These are phyloP conservation scores for Temnothorax rugatulus DNA, from an alignment of 2,888 invertebrate genomes.

Conservation along the genomic window DNA sequence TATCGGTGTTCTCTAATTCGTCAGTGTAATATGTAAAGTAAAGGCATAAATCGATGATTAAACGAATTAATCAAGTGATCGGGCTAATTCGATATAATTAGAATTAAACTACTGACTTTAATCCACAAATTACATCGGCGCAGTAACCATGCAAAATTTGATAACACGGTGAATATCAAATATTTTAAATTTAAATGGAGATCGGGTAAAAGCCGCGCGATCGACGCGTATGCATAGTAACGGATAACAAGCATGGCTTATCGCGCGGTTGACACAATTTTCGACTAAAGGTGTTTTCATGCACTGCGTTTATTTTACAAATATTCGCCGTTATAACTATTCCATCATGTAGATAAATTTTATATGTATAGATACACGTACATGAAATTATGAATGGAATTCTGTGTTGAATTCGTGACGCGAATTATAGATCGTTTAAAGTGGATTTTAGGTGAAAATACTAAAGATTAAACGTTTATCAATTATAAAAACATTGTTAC, in stretches of 20 bases:
- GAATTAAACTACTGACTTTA: conserved; percentile 36
- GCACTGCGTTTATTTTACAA: conserved; percentile 6
- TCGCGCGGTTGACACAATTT: conserved; percentile 18
- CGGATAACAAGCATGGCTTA: conserved; percentile 27
- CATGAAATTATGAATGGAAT: background rate
- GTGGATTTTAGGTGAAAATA: background rate
- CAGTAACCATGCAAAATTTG: conserved; percentile 18
- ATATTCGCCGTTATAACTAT: background rate
- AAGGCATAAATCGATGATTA: conserved; percentile 54
- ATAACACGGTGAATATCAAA: conserved; percentile 28
- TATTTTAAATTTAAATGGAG: conserved; percentile 52
- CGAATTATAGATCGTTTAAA: background rate
- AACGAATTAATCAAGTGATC: conserved; percentile 64
- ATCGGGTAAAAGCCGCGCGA: background rate
- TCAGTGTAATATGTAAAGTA: conserved; percentile 2
- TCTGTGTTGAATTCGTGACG: background rate
- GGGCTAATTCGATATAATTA: conserved; percentile 60
- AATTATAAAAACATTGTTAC: background rate
- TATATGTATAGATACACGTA: background rate
- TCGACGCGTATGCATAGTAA: conserved; percentile 21
- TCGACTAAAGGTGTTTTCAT: conserved; percentile 12
- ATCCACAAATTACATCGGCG: conserved; percentile 61
- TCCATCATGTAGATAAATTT: conserved; percentile 13
- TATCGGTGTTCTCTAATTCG: background rate
- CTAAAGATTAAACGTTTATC: background rate